These are phyloP conservation scores for Coregonus suidteri DNA, from an alignment of 2,797 vertebrate genomes.

Conservation along the genomic window DNA sequence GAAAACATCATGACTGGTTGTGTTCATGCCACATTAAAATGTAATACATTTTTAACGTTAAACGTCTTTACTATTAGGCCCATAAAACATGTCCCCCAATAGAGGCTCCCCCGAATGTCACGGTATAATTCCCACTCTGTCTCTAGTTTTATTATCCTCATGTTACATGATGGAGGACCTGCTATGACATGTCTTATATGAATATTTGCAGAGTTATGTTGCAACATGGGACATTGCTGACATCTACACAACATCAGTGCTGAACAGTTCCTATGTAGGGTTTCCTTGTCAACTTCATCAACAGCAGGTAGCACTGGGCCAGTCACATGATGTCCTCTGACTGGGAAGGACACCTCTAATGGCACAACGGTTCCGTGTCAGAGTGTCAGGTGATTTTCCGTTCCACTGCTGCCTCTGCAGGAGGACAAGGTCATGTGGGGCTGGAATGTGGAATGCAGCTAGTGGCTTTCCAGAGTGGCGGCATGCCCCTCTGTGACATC, in stretches of 20 bases:
- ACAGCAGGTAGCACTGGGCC: neutral
- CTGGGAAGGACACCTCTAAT: neutral
- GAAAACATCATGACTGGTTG: no score
- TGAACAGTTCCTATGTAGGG: neutral
- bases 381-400: neutral
- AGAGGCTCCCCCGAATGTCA: neutral
- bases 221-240: neutral
- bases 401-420: neutral
- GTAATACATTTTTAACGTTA: no score
- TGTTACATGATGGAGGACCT: neutral
- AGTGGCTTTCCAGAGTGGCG: conserved; percentile 31
- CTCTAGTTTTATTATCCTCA: neutral
- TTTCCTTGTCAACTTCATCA: neutral
- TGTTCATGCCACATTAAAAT: no score
- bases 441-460: conserved; percentile 27
- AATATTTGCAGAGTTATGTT: neutral
- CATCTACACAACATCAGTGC: neutral
- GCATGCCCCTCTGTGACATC: conserved; percentile 37
- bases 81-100: no score
- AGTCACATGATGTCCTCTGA: conserved; percentile 7
- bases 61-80: no score
- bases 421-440: neutral
- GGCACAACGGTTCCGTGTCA: neutral
- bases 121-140: neutral
- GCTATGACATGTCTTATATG: neutral